Base-by-base conservation (phyloP, 2,113 vertebrate genomes). In the Macquaria australasica region DNA sequence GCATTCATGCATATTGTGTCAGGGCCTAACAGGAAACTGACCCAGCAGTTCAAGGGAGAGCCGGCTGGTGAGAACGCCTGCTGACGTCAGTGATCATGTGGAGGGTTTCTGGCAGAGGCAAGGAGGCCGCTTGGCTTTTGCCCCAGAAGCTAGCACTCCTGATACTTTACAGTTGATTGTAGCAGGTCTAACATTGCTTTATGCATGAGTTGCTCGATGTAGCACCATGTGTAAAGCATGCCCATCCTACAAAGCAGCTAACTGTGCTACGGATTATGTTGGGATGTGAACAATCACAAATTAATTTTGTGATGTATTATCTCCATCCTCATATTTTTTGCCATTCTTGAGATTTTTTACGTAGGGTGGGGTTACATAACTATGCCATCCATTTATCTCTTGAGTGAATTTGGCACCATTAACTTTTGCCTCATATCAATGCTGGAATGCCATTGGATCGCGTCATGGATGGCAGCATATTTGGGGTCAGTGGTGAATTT, bases 1-100 rank as follows among this genome's bases (percentile, higher is more conserved):
- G 90, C 86, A 66, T 83, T 91, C 85, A 62, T 88, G 85, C 88
- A 82, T 91, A 82, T 89, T 82, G 87, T 89, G 88, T 84, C 81
- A 63, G 83, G 79, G 85, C 72, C 84, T 79, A 50, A 87, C 84
- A 89, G 89, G 90, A 92, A 94, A 83, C 48, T 76, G 62, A 87
- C 62, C 74, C 79, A 66, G 53, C 59, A 53, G 92, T 91, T 93
- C 82, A 85, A 84, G 88, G 80, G 39, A 77, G 79, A 90, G 55
- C 31, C 34, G 48, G 45, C 68, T 55, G 58, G 75, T 76, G 73
- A 82, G 81, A 80, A 70, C 16, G 66, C 71, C 73, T 73, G 84
- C 88, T 88, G 88, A 88, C 64, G 80, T 91, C 75, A 72, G 69
- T 56, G 70, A 23, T 77, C 63, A 80, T 83, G 74, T 37, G 81